These are phyloP conservation scores for Atta cephalotes DNA, from an alignment of 1,140 invertebrate species.

Conservation along the genomic window DNA sequence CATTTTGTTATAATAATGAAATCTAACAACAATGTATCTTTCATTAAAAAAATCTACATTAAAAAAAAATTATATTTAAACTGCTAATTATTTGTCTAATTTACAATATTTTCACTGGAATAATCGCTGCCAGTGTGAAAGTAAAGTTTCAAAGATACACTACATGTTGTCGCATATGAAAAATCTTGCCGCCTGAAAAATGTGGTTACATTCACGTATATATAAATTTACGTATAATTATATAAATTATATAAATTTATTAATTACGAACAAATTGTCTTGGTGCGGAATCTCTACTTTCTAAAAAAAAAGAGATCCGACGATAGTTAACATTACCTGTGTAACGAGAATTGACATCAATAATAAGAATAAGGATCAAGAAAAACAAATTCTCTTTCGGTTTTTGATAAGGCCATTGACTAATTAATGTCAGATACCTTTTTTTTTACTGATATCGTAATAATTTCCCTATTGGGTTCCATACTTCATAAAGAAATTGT, in stretches of 20 bases:
- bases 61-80: too few species aligned
- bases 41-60: not conserved
- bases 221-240: too few species aligned
- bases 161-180: slow-evolving; percentile 17
- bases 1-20: not conserved
- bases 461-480: not conserved
- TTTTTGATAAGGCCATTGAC: slow-evolving; percentile 60
- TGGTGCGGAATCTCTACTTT: not conserved
- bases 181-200: slow-evolving; percentile 32
- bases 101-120: not conserved
- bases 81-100: too few species aligned
- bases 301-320: not conserved
- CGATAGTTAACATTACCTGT: slow-evolving; percentile 20
- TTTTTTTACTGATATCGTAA: slow-evolving; percentile 21
- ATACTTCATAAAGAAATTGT: not conserved
- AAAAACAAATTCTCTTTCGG: not conserved
- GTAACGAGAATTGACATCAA: not conserved
- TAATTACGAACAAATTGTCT: not conserved
- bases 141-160: slow-evolving; percentile 33
- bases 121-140: not conserved
- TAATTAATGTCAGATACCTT: not conserved
- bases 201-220: not conserved
- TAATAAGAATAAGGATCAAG: not conserved
- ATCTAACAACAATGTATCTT: not conserved
- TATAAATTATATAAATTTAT: too few species aligned